phyloP scores from a whole-genome alignment of 2,797 vertebrate species.

The Gymnoscopelus braueri region DNA sequence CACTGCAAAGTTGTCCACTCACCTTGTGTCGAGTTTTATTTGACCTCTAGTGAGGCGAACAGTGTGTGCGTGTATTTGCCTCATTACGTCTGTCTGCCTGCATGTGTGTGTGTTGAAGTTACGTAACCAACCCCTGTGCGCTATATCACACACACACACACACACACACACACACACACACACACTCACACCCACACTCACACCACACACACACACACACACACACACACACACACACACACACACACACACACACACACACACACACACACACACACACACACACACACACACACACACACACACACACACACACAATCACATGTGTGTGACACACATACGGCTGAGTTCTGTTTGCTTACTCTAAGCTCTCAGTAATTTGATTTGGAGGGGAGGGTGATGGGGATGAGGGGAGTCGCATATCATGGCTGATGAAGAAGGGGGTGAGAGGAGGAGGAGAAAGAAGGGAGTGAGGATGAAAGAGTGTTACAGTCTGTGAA shows the following conservation, averaged over 20 bases:
- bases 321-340: constrained; percentile 28
- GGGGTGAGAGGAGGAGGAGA: neutral
- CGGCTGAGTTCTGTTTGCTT: constrained; percentile 37
- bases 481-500: neutral
- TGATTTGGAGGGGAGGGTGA: constrained; percentile 46
- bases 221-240: constrained; percentile 19
- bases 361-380: constrained; percentile 50
- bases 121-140: constrained; percentile 27
- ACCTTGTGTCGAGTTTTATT: constrained; percentile 70
- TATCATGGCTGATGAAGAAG: constrained; percentile 12
- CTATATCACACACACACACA: constrained; percentile 20
- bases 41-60: constrained; percentile 59
- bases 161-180: constrained; percentile 9
- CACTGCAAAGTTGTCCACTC: constrained; percentile 67
- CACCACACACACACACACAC: constrained; percentile 2
- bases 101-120: constrained; percentile 22
- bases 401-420: constrained; percentile 45
- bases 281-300: constrained; percentile 18
- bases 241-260: constrained; percentile 15
- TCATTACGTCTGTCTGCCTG: neutral
- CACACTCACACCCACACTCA: too few relatives aligned
- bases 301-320: constrained; percentile 14
- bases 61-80: constrained; percentile 26
- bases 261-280: constrained; percentile 13
- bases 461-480: neutral